phyloP scores from a whole-genome alignment of 1,140 invertebrate genomes.

The Drosophila suzukii region DNA sequence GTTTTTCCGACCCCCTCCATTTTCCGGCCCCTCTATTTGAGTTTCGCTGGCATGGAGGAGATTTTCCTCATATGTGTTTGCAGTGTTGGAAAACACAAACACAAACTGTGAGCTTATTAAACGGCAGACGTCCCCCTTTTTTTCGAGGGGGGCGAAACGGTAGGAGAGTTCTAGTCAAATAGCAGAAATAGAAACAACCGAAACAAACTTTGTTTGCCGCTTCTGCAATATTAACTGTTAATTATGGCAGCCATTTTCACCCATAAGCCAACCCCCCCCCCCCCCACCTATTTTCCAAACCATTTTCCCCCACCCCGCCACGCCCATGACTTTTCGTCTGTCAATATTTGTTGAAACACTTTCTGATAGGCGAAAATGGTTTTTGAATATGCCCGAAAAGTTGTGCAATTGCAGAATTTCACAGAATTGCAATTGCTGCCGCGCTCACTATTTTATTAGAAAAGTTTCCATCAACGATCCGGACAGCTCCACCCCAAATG shows the following conservation, averaged over 20 bases:
- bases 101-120: slow-evolving; percentile 82
- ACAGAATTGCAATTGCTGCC: slow-evolving; percentile 64
- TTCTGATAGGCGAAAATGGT: slow-evolving; percentile 79
- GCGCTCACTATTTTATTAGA: slow-evolving; percentile 79
- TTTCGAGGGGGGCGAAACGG: neutral
- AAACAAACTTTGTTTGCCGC: slow-evolving; percentile 63
- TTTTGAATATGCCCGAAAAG: slow-evolving; percentile 76
- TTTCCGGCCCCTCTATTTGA: slow-evolving; percentile 46
- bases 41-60: slow-evolving; percentile 43
- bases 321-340: slow-evolving; percentile 41
- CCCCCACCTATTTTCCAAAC: neutral
- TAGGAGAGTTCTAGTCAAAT: slow-evolving; percentile 69
- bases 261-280: no score
- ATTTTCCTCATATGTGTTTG: slow-evolving; percentile 68
- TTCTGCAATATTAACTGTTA: slow-evolving; percentile 80
- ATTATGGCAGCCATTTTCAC: slow-evolving; percentile 50
- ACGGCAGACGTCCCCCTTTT: slow-evolving; percentile 44
- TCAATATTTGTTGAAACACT: slow-evolving; percentile 82
- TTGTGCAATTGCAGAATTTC: slow-evolving; percentile 78
- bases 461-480: slow-evolving; percentile 62
- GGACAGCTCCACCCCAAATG: slow-evolving; percentile 42
- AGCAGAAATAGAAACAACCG: slow-evolving; percentile 73
- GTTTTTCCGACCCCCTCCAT: slow-evolving; percentile 1
- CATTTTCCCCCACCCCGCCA: neutral
- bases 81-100: slow-evolving; percentile 82